Evolutionary conservation across 37 sponge, comb jelly and placozoan genomes (phyloP).

Genomic region (Ianthella basta): DNA sequence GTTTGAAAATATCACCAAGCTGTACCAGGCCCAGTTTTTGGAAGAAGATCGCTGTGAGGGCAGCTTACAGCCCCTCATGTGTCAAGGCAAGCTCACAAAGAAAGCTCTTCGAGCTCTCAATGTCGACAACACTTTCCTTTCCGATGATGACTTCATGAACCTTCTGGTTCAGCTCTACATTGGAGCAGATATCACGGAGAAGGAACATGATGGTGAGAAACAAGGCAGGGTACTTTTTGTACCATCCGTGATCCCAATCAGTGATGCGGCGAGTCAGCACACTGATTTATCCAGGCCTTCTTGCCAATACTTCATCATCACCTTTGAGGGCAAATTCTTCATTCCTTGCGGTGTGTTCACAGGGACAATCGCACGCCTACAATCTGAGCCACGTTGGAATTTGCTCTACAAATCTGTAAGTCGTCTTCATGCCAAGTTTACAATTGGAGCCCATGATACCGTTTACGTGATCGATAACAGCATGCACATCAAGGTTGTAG

Average conservation of each 20-base stretch:
- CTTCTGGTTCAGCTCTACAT: neutral
- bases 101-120: neutral
- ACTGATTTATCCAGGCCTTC: neutral
- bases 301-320: neutral
- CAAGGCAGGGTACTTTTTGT: slow-evolving; percentile 2
- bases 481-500: too few relatives aligned
- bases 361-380: slow-evolving; percentile 6
- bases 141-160: neutral
- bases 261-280: neutral
- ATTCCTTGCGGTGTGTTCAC: slow-evolving; percentile 20
- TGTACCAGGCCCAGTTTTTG: neutral
- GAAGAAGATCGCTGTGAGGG: neutral
- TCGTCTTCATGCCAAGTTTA: too few relatives aligned
- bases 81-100: neutral
- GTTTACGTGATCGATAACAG: too few relatives aligned
- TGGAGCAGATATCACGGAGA: neutral
- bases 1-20: neutral
- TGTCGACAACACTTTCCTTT: neutral
- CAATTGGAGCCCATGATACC: too few relatives aligned
- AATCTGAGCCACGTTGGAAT: neutral
- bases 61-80: neutral
- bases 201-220: too few relatives aligned
- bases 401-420: too few relatives aligned
- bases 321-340: neutral
- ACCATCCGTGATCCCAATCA: neutral